Evolutionary conservation across 2,888 invertebrate genomes (phyloP), one percentile per base, ranked within the genome.

Genomic region (Mayetiola destructor): DNA sequence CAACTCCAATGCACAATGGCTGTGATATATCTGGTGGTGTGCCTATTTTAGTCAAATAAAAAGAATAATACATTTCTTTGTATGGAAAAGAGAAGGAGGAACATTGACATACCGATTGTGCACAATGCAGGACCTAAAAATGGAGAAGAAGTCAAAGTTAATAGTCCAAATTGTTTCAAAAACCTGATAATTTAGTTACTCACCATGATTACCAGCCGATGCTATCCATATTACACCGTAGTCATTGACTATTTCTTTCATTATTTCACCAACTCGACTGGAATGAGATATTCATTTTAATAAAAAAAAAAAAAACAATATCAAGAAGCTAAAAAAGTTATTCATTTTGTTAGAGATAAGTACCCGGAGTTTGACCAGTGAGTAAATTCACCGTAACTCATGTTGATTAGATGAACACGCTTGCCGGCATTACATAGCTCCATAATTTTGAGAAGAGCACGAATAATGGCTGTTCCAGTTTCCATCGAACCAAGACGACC

Each of bases 351-450:
- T 12, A 32, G 12, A 9, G 16, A 5, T 18, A 27, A 23, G 76
- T 74, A 90, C 89, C 96, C 95, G 8, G 85, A 74, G 70, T 90
- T 86, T 2, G 89, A 82, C 87, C 92, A 93, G 70, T 92, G 88
- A 0, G 91, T 82, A 65, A 89, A 90, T 73, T 97, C 97, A 1
- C 97, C 97, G 65, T 96, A 99, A 67, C 95, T 96, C 90, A 94
- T 96, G 71, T 99, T 99, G 63, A 97, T 89, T 0, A 97, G 84
- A 68, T 97, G 89, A 56, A 91, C 76, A 64, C 78, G 78, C 64
- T 73, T 75, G 1, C 71, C 72, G 1, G 66, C 72, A 63, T 79
- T 76, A 52, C 78, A 76, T 18, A 84, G 68, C 65, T 85, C 82
- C 85, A 90, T 90, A 36, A 91, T 77, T 70, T 85, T 83, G 63